Evolutionary conservation across 2,797 vertebrate genomes (phyloP).

Genomic region (Micromesistius poutassou): DNA sequence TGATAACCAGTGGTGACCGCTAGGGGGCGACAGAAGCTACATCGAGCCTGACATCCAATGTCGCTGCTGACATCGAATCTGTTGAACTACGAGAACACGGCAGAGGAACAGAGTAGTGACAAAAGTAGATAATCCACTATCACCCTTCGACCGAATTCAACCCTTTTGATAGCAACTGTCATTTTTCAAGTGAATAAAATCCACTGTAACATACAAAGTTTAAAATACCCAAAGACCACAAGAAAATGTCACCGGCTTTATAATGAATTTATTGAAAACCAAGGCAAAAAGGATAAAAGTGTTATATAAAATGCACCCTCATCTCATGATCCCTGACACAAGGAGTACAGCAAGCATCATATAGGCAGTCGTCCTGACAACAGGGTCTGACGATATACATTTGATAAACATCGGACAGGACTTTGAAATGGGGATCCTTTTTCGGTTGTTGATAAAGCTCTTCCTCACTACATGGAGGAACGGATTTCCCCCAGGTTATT

Average conservation of each 20-base stretch:
- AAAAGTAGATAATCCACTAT: too few relatives aligned
- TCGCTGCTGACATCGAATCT: too few relatives aligned
- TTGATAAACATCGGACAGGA: not conserved
- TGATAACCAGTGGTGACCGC: too few relatives aligned
- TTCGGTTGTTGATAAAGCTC: not conserved
- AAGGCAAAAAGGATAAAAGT: conserved; percentile 28
- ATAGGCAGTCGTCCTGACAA: not conserved
- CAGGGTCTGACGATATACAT: not conserved
- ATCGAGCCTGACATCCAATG: too few relatives aligned
- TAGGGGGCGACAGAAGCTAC: not conserved
- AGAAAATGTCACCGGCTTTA: not conserved
- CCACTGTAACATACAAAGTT: not conserved
- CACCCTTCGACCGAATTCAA: too few relatives aligned
- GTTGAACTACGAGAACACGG: not conserved
- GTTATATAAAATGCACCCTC: conserved; percentile 55
- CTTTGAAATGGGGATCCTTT: not conserved
- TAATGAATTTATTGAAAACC: conserved; percentile 20
- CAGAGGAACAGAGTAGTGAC: too few relatives aligned
- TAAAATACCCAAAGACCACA: not conserved
- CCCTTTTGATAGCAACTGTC: not conserved
- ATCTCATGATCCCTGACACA: not conserved
- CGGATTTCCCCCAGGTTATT: not conserved
- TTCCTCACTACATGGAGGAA: not conserved
- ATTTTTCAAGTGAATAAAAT: not conserved
- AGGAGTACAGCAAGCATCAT: not conserved